A percentile compares a stretch with the other conserved stretches of the same genome.
These are phyloP conservation scores for Dryobota labecula DNA, from an alignment of 2,888 invertebrate species.

Conservation along the genomic window DNA sequence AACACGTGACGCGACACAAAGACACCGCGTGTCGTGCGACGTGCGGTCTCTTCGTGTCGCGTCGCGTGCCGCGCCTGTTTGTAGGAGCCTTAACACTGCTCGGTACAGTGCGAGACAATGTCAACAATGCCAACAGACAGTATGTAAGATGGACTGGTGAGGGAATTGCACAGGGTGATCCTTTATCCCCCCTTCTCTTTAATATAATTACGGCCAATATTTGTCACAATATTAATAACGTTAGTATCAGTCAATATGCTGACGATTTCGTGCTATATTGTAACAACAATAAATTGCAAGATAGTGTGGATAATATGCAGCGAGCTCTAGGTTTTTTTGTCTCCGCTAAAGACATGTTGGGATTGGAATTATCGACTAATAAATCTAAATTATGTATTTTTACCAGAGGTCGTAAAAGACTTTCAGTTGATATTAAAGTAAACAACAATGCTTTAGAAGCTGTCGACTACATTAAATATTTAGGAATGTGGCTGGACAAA, in stretches of 20 bases:
- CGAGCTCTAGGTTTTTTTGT: not conserved
- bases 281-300: not conserved
- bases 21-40: too few species aligned
- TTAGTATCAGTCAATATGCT: not conserved
- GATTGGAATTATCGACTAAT: not conserved
- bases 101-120: too few species aligned
- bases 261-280: not conserved
- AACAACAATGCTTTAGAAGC: conserved; percentile 1
- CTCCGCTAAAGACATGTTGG: not conserved
- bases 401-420: not conserved
- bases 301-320: not conserved
- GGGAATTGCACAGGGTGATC: not conserved
- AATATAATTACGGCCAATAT: not conserved
- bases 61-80: too few species aligned
- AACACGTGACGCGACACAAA: too few species aligned
- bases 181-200: not conserved
- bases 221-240: not conserved
- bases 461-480: conserved; percentile 1
- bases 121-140: too few species aligned
- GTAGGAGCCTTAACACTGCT: too few species aligned
- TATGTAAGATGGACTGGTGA: not conserved
- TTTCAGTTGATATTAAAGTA: not conserved
- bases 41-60: too few species aligned
- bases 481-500: conserved; percentile 3
- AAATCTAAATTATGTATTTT: too few species aligned